phyloP scores from a whole-genome alignment of 35 echinoderm and acorn worm genomes.

The Apostichopus californicus region DNA sequence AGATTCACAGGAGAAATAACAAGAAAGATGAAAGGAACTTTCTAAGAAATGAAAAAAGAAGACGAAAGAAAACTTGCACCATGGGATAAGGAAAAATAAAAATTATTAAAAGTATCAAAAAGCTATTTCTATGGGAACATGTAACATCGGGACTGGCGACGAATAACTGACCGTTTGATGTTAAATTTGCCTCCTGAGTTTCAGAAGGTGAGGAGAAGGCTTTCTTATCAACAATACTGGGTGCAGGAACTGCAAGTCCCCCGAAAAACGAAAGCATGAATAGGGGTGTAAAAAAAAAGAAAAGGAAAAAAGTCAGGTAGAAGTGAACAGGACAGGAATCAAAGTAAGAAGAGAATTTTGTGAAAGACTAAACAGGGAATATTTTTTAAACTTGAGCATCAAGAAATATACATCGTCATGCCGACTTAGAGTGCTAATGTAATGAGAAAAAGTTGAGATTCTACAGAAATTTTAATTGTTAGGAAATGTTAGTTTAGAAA shows the following conservation, averaged over 20 bases:
- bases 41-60: background rate
- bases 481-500: too few relatives aligned
- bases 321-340: background rate
- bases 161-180: slow-evolving; percentile 44
- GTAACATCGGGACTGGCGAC: background rate
- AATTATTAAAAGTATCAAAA: background rate
- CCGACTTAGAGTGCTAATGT: too few relatives aligned
- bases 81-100: slow-evolving; percentile 3
- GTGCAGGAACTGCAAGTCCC: slow-evolving; percentile 25
- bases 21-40: background rate
- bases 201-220: slow-evolving; percentile 44
- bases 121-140: background rate
- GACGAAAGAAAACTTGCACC: background rate
- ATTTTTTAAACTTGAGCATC: too few relatives aligned
- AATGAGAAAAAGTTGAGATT: too few relatives aligned
- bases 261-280: background rate
- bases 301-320: slow-evolving; percentile 8
- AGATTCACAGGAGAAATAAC: background rate
- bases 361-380: too few relatives aligned
- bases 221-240: slow-evolving; percentile 44
- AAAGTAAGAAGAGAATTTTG: background rate
- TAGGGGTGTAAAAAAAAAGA: background rate
- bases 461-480: too few relatives aligned
- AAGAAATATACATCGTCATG: too few relatives aligned
- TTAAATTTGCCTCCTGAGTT: slow-evolving; percentile 54